Evolutionary conservation across 2,888 invertebrate species (phyloP).

Genomic region (Ectemnius continuus): DNA sequence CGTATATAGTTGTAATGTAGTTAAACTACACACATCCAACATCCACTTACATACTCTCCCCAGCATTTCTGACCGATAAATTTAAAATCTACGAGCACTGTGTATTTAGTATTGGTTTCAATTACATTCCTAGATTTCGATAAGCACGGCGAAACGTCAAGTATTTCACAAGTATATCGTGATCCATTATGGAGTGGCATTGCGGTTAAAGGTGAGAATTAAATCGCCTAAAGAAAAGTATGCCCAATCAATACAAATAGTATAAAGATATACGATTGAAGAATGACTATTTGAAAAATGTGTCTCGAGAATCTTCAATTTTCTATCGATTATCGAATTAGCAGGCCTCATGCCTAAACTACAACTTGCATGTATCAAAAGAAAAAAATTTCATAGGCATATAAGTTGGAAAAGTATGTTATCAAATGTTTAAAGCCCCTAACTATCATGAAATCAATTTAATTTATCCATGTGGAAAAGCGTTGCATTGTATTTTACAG

Average conservation of each 20-base stretch:
- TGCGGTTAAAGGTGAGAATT: conserved; percentile 68
- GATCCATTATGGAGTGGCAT: conserved; percentile 62
- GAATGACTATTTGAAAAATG: conserved; percentile 1
- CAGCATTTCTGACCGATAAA: conserved; percentile 2
- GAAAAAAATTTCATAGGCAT: too few relatives aligned
- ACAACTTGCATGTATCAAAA: too few relatives aligned
- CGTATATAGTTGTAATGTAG: conserved; percentile 2
- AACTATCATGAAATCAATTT: not conserved
- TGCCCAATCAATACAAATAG: conserved; percentile 56
- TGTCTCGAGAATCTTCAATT: too few relatives aligned
- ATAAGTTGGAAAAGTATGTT: not conserved
- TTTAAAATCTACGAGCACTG: not conserved
- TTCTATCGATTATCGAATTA: too few relatives aligned
- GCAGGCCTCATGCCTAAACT: too few relatives aligned
- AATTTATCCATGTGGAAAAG: conserved; percentile 9
- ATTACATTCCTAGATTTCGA: not conserved
- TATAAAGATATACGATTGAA: conserved; percentile 19
- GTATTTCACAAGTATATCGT: conserved; percentile 59
- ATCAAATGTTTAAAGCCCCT: not conserved
- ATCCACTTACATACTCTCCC: conserved; percentile 1
- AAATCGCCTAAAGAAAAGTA: conserved; percentile 69
- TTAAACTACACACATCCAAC: not conserved
- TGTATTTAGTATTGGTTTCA: not conserved
- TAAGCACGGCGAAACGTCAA: conserved; percentile 27
- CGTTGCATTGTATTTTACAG: not conserved